Evolutionary conservation across 2,797 vertebrate species (phyloP), one percentile per base, ranked within the genome.

Genomic region (Brachyrhaphis roseni): DNA sequence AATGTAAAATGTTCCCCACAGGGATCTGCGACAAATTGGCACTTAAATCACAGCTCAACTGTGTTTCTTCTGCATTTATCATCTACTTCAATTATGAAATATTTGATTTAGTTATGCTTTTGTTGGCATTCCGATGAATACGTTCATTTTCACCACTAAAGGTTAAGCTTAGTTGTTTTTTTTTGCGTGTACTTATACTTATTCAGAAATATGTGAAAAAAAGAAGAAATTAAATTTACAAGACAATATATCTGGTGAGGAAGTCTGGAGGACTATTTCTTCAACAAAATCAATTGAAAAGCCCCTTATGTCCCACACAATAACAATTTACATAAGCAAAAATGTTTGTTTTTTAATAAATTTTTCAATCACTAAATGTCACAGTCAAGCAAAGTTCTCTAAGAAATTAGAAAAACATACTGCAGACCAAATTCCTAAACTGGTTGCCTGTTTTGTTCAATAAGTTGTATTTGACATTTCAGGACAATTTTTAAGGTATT

Each of bases 1-100:
- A 80, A 46, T 26, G 53, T 51, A 46, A 23, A 78, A 74, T 78
- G 75, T 79, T 74, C 49, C 55, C 1, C 36, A 12, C 68, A 66
- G 1, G 6, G 28, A 72, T 0, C 51, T 28, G 15, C 59, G 31
- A 72, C 34, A 64, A 72, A 66, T 16, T 12, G 28, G 16, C 4
- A 5, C 80, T 81, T 53, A 55, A 57, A 82, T 72, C 36, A 2
- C 41, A 49, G 1, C 26, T 23, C 8, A 31, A 57, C 13, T 80
- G 46, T n/a, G n/a, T 53, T 83, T 76, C 53, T 11, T 78, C 55
- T 75, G 12, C n/a, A 26, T 62, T 66, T 80, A 72, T 72, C 10
- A 71, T 16, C 77, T 55, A 31, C 31, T 66, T 71, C 15, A 1
- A 43, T 28, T 34, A 10, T 11, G 73, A 55, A 41, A 12, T 13